phyloP scores from a whole-genome alignment of 2,797 vertebrate genomes.

The Argya squamiceps region DNA sequence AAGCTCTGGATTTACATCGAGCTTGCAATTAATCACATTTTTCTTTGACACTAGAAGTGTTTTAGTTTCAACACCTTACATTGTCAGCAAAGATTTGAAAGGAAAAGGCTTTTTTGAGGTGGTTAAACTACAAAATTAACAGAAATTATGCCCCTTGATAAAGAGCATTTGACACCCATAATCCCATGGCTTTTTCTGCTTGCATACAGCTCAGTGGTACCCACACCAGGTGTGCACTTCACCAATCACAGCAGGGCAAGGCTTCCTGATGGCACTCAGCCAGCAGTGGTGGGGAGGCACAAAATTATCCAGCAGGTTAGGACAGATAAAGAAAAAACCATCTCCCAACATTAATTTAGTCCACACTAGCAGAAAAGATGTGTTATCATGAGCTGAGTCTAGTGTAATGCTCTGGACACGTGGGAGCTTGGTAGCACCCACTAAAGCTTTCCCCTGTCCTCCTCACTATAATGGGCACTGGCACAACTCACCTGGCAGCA shows the following conservation, averaged over 20 bases:
- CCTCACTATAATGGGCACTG: rapidly evolving
- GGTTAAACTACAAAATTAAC: not conserved
- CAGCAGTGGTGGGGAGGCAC: not conserved
- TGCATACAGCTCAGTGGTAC: not conserved
- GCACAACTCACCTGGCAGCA: not conserved
- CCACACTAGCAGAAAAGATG: not conserved
- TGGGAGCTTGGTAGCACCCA: not conserved
- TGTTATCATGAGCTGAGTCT: not conserved
- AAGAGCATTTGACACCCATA: not conserved
- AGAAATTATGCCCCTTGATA: not conserved
- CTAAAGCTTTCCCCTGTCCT: not conserved
- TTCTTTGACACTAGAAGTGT: not conserved
- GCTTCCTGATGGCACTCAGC: not conserved
- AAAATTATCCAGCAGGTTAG: not conserved
- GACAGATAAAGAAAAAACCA: not conserved
- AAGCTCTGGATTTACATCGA: not conserved
- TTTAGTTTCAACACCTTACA: not conserved
- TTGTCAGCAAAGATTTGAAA: not conserved
- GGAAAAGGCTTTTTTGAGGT: not conserved
- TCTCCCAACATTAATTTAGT: not conserved
- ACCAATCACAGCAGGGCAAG: not conserved
- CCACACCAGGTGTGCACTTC: not conserved
- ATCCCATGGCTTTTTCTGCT: not conserved
- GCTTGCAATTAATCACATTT: constrained; percentile 1
- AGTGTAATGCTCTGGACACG: not conserved